These are phyloP conservation scores for Trichomycterus rosablanca DNA, from an alignment of 2,113 vertebrate species.

Conservation along the genomic window DNA sequence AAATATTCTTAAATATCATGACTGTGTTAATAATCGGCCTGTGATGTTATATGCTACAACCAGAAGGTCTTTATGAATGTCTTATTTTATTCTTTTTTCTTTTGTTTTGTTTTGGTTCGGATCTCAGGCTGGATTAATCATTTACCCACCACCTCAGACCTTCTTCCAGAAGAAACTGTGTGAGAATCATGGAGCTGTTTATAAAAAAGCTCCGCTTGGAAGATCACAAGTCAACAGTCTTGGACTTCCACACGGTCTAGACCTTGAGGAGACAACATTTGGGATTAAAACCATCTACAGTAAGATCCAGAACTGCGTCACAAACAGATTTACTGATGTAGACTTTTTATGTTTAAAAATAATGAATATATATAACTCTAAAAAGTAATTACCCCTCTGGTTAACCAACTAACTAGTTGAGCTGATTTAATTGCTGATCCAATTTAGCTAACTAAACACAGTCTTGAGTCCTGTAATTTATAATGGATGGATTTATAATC, in stretches of 20 bases:
- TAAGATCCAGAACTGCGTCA: constrained; percentile 33
- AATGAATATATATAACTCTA: too few relatives aligned
- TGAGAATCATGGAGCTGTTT: constrained; percentile 68
- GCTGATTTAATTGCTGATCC: too few relatives aligned
- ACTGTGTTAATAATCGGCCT: too few relatives aligned
- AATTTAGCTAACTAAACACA: too few relatives aligned
- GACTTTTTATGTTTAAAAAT: too few relatives aligned
- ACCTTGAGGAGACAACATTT: constrained; percentile 65
- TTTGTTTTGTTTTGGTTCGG: neutral
- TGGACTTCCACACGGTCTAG: constrained; percentile 65
- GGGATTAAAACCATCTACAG: constrained; percentile 58
- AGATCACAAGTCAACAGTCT: constrained; percentile 60
- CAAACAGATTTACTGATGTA: too few relatives aligned
- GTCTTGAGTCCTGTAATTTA: too few relatives aligned
- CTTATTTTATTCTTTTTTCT: neutral
- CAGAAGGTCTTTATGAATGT: too few relatives aligned
- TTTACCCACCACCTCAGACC: constrained; percentile 71
- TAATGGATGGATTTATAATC: too few relatives aligned
- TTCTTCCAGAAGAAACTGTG: constrained; percentile 73
- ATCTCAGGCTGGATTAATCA: constrained; percentile 60
- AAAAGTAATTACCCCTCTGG: too few relatives aligned
- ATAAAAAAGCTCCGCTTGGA: constrained; percentile 68
- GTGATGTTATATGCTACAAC: too few relatives aligned
- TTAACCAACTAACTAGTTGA: too few relatives aligned
- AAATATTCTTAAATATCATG: constrained; percentile 42